Percentiles rank a stretch among this genome's conserved stretches.
These are phyloP conservation scores for Tachycineta bicolor DNA, from an alignment of 2,113 vertebrate species.

Conservation along the genomic window DNA sequence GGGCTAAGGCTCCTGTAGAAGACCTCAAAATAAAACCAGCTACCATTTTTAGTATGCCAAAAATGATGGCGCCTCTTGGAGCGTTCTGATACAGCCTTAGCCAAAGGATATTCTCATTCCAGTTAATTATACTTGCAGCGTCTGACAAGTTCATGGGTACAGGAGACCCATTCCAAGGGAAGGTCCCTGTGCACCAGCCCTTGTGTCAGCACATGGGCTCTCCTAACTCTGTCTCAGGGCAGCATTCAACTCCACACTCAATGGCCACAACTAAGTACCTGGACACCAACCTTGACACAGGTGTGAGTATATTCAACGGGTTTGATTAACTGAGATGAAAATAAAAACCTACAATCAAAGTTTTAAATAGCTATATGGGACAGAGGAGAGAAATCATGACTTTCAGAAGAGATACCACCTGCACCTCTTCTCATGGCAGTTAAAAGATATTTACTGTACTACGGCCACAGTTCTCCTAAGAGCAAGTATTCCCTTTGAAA, in stretches of 20 bases:
- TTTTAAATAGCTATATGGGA: background rate
- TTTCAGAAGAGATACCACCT: background rate
- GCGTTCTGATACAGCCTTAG: background rate
- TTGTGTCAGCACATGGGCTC: background rate
- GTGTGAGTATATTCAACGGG: background rate
- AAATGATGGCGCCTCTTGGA: fast-evolving
- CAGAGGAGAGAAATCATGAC: background rate
- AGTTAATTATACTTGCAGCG: background rate
- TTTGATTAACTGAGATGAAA: background rate
- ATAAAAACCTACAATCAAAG: background rate
- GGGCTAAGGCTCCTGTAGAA: background rate
- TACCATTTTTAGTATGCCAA: background rate
- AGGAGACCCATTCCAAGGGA: background rate
- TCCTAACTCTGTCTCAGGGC: background rate
- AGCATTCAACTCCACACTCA: background rate
- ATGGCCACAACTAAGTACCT: fast-evolving
- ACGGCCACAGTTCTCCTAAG: background rate
- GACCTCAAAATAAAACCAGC: background rate
- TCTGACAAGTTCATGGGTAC: background rate
- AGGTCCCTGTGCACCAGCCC: background rate
- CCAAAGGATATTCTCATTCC: background rate
- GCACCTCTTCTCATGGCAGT: background rate
- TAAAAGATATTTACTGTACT: background rate
- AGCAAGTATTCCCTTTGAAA: background rate
- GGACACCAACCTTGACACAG: background rate